Evolutionary conservation across 1,140 invertebrate species (phyloP).

Genomic region (Campoletis sonorensis): DNA sequence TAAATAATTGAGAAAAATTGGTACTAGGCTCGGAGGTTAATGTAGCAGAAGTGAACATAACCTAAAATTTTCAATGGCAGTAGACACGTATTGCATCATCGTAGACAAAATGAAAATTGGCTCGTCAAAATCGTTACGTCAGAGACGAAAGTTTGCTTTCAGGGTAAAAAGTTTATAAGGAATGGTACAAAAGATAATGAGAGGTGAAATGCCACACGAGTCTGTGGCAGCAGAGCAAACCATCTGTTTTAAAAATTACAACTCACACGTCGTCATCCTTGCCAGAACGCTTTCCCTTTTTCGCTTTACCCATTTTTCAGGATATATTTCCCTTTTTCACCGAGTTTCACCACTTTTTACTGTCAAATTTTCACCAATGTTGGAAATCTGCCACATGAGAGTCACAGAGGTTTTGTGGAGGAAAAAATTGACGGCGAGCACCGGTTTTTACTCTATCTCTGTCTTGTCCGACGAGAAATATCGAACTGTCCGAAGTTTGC

Average conservation of each 20-base stretch:
- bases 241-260: not conserved
- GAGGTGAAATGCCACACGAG: not conserved
- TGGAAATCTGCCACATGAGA: slow-evolving; percentile 63
- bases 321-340: slow-evolving; percentile 38
- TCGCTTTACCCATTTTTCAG: slow-evolving; percentile 81
- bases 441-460: slow-evolving; percentile 51
- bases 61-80: slow-evolving; percentile 53
- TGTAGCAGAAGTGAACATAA: slow-evolving; percentile 58
- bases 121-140: slow-evolving; percentile 15
- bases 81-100: slow-evolving; percentile 50
- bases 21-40: slow-evolving; percentile 42
- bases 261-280: slow-evolving; percentile 78
- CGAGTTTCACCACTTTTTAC: slow-evolving; percentile 48
- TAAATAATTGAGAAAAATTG: not conserved
- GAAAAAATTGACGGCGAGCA: slow-evolving; percentile 52
- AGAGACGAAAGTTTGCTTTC: slow-evolving; percentile 23
- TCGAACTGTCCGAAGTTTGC: slow-evolving; percentile 45
- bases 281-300: slow-evolving; percentile 82
- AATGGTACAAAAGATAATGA: not conserved
- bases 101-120: slow-evolving; percentile 18
- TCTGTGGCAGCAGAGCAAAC: not conserved
- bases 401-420: slow-evolving; percentile 53
- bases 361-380: slow-evolving; percentile 38
- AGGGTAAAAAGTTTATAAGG: slow-evolving; percentile 29
- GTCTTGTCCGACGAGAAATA: not conserved